These are phyloP conservation scores for Drosophila aldrichi DNA, from an alignment of 2,888 invertebrate species.

Conservation along the genomic window DNA sequence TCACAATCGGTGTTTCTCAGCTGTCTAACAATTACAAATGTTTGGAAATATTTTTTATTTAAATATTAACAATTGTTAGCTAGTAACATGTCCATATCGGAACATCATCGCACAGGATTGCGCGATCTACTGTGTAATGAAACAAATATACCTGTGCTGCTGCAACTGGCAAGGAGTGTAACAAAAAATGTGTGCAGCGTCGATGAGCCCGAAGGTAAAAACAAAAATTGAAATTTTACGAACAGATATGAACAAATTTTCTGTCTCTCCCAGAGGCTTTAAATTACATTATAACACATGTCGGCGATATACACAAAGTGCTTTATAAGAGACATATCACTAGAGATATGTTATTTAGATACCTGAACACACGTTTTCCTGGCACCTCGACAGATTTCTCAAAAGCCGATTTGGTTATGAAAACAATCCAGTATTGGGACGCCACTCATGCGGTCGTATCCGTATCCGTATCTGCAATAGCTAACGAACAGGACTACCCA, in stretches of 20 bases:
- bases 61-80: background rate
- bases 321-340: constrained; percentile 86
- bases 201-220: constrained; percentile 65
- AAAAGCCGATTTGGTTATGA: constrained; percentile 86
- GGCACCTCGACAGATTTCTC: constrained; percentile 85
- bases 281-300: constrained; percentile 86
- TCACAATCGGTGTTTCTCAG: background rate
- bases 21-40: constrained; percentile 28
- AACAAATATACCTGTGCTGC: constrained; percentile 63
- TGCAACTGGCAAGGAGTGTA: constrained; percentile 73
- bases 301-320: constrained; percentile 85
- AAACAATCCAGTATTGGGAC: constrained; percentile 86
- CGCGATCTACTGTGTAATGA: constrained; percentile 73
- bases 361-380: constrained; percentile 86
- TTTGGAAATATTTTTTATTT: background rate
- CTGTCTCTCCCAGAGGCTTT: constrained; percentile 86
- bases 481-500: constrained; percentile 58
- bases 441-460: background rate
- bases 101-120: constrained; percentile 66
- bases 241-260: background rate
- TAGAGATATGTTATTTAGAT: constrained; percentile 86
- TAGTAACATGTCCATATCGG: constrained; percentile 72
- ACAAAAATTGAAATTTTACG: background rate
- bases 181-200: constrained; percentile 79
- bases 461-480: background rate